Conservation (phyloP, 92 coral and sea anemone species). For the Palythoa caribaeorum region DNA sequence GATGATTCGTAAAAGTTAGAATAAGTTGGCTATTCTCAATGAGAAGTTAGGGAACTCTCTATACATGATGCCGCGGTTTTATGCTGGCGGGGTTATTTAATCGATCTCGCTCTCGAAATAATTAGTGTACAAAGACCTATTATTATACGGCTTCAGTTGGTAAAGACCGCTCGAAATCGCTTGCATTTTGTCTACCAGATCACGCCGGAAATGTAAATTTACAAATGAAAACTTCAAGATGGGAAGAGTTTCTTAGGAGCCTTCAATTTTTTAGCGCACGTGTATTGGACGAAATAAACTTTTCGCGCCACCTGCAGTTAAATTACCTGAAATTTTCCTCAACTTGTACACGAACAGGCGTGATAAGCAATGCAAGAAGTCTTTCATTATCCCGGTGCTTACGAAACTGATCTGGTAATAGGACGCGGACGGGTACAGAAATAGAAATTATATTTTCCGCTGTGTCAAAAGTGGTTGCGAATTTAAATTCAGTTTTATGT, state of each 20-base stretch:
- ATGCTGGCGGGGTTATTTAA: slow-evolving; percentile 54
- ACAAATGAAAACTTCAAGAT: slow-evolving; percentile 65
- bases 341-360: slow-evolving; percentile 11
- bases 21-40: slow-evolving; percentile 8
- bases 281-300: slow-evolving; percentile 59
- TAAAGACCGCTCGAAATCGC: slow-evolving; percentile 66
- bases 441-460: slow-evolving; percentile 35
- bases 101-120: slow-evolving; percentile 83
- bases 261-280: slow-evolving; percentile 57
- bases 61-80: not conserved
- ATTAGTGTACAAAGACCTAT: slow-evolving; percentile 91
- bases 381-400: slow-evolving; percentile 25
- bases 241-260: slow-evolving; percentile 51
- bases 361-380: slow-evolving; percentile 26
- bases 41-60: not conserved
- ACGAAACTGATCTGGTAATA: slow-evolving; percentile 26
- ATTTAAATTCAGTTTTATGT: slow-evolving; percentile 44
- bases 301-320: slow-evolving; percentile 81
- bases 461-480: slow-evolving; percentile 30
- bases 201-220: slow-evolving; percentile 68
- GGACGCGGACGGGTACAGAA: slow-evolving; percentile 22
- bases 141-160: slow-evolving; percentile 67
- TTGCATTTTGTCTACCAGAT: slow-evolving; percentile 44
- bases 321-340: slow-evolving; percentile 16
- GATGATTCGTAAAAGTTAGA: not conserved